Evolutionary conservation across 2,113 vertebrate species (phyloP), one percentile per base, ranked within the genome.

Genomic region (Brachypodius melanocephalos): DNA sequence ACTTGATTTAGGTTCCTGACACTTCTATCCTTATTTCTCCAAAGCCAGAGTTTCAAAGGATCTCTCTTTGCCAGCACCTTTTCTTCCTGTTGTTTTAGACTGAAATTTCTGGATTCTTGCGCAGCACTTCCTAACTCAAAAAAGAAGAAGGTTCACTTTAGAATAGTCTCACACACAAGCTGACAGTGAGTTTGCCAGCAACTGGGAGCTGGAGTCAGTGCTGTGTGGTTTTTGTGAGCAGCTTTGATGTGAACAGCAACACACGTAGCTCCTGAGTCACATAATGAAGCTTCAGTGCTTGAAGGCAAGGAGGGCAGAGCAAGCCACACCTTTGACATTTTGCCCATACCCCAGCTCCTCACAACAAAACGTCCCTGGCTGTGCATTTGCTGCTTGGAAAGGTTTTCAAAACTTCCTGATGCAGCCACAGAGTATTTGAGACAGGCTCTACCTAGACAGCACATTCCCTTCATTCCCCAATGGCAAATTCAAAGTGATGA

Each of bases 301-400:
- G 57, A 51, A 92, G 93, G 93, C 91, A 85, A 92, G 81, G 74
- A 96, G 84, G 85, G 85, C 84, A 81, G 66, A 91, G 71, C 81
- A 28, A 95, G 67, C 69, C 87, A 81, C 91, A 62, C 85, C 93
- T 97, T 78, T 82, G 89, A 94, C 84, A 90, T 67, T 43, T 51
- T 83, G 87, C 91, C 81, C 74, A 45, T 29, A 45, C 28, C 31
- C 34, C 8, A 7, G 42, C 81, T 81, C 12, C 69, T 49, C 40
- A 21, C 78, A 88, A 82, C 38, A 89, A 55, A 76, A 73, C 38
- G 24, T 65, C 72, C 5, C 42, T 24, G 28, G 74, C 71, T 55
- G 29, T n/a, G 66, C 80, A 67, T 61, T 2, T 3, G 2, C 72
- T 84, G 24, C 10, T 87, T 63, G 67, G 55, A 69, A 73, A 63